Evolutionary conservation across 2,797 vertebrate species (phyloP), one percentile per base, ranked within the genome.

Genomic region (Phrynocephalus vlangalii): DNA sequence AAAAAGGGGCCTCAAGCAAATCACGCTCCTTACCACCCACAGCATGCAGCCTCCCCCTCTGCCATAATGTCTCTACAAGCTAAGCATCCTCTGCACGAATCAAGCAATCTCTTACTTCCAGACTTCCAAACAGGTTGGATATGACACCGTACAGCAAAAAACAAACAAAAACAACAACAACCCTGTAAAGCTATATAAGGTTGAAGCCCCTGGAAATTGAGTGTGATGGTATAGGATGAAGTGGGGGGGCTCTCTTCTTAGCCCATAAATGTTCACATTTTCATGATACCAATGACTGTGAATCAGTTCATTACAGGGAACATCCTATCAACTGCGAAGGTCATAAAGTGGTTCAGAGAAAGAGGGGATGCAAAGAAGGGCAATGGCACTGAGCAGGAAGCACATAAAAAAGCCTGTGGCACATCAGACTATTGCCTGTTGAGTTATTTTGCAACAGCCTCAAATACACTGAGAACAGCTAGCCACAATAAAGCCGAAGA

Each of bases 401-500:
- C 83, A 68, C 1, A 66, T 28, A 67, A 75, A 80, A 56, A 13
- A 63, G 22, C 5, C 33, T 11, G 44, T n/a, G 24, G 78, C 56
- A 76, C 15, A 22, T 6, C n/a, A 52, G 28, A 56, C 71, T 67
- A 33, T 38, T 52, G 38, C 52, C 24, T 70, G 52, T n/a, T 52
- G 77, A 88, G 67, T 50, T 72, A 11, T 67, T 84, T 86, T 66
- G 28, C 38, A 50, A 38, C 24, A 28, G n/a, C 82, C 76, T 84
- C 30, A 18, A 75, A 38, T 66, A 38, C 6, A 75, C 26, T 22
- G 26, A 68, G 60, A 82, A n/a, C 10, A 75, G 71, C n/a, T 30
- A 72, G 44, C 70, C 50, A 48, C 71, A 82, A 85, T 81, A 88
- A 85, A 82, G 24, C 79, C 30, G 50, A 75, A 82, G 71, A 44